A percentile compares a stretch with the other conserved stretches of the same genome.
These are phyloP conservation scores for Sitobion miscanthi DNA, from an alignment of 1,140 invertebrate genomes.

Conservation along the genomic window DNA sequence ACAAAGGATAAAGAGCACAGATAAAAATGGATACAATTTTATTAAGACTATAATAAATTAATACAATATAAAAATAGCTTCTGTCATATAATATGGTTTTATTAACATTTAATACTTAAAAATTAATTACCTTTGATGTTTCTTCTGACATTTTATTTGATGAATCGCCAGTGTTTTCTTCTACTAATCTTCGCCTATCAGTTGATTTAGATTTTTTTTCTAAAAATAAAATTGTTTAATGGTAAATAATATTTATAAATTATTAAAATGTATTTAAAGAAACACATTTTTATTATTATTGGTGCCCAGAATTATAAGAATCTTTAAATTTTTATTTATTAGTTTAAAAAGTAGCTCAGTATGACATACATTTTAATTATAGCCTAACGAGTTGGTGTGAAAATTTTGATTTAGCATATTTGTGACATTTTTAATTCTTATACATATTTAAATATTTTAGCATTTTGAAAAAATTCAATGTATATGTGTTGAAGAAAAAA, in stretches of 20 bases:
- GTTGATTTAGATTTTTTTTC: neutral
- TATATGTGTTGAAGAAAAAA: no score
- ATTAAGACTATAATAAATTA: neutral
- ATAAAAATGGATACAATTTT: neutral
- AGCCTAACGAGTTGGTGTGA: neutral
- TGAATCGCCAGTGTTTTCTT: neutral
- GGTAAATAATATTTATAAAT: neutral
- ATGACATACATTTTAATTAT: neutral
- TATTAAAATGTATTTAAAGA: neutral
- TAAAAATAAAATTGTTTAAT: slow-evolving; percentile 14
- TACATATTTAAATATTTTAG: no score
- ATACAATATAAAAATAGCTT: neutral
- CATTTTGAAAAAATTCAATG: no score
- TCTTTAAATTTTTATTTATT: neutral
- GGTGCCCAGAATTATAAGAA: neutral
- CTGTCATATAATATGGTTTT: neutral
- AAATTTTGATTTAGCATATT: no score
- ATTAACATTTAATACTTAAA: neutral
- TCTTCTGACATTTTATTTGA: neutral
- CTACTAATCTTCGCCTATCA: neutral
- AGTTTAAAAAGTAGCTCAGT: neutral
- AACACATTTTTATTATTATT: neutral
- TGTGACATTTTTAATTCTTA: no score
- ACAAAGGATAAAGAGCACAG: neutral
- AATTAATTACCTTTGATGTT: slow-evolving; percentile 16